phyloP scores from a whole-genome alignment of 2,888 invertebrate species.

The Pseudeuparius sepicola region DNA sequence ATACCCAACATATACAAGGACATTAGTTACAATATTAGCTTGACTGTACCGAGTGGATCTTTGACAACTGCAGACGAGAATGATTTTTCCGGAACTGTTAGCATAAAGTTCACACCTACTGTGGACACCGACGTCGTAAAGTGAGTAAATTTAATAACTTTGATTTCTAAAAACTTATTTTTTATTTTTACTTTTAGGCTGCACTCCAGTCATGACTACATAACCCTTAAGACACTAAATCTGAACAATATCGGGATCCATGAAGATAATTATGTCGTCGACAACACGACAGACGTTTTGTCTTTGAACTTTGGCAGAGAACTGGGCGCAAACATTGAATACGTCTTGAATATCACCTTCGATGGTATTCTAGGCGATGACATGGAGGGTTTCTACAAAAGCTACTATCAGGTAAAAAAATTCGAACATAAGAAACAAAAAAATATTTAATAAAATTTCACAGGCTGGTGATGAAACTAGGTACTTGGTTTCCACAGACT shows the following conservation, averaged over 20 bases:
- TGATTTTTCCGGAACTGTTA: constrained; percentile 16
- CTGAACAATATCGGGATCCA: constrained; percentile 1
- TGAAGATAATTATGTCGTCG: constrained; percentile 1
- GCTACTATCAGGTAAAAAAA: too few species aligned
- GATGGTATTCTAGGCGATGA: constrained; percentile 26
- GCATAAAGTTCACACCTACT: constrained; percentile 13
- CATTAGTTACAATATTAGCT: constrained; percentile 41
- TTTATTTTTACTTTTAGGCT: too few species aligned
- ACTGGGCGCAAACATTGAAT: too few species aligned
- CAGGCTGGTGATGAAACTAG: too few species aligned
- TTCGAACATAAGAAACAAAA: too few species aligned
- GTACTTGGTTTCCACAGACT: too few species aligned
- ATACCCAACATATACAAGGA: constrained; percentile 44
- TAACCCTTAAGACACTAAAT: too few species aligned
- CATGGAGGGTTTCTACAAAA: constrained; percentile 42
- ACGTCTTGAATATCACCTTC: constrained; percentile 1
- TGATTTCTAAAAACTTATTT: too few species aligned
- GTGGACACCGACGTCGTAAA: too few species aligned
- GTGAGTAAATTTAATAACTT: neutral
- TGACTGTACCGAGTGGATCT: constrained; percentile 30
- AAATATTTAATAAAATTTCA: too few species aligned
- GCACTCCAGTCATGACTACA: too few species aligned
- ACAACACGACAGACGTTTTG: constrained; percentile 9
- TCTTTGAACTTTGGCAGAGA: constrained; percentile 1
- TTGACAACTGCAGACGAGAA: constrained; percentile 17